Conservation (phyloP, 2,113 vertebrate genomes). For the Microtus oregoni region DNA sequence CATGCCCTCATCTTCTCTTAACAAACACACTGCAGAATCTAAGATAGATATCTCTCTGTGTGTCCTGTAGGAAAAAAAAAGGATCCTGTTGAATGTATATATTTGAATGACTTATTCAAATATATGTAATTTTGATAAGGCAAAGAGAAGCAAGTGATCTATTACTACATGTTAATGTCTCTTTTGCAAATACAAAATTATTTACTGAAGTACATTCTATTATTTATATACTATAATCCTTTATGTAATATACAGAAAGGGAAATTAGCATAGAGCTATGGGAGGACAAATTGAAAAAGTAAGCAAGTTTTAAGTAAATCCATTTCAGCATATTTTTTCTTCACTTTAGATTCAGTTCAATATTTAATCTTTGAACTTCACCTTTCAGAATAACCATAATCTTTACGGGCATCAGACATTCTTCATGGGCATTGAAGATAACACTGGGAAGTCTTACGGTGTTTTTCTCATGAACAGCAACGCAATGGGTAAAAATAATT, state of each 20-base stretch:
- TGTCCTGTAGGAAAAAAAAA: neutral
- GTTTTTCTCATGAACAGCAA: conserved; percentile 98
- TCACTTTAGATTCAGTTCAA: neutral
- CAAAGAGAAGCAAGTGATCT: neutral
- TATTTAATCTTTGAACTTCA: conserved; percentile 28
- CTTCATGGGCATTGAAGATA: conserved; percentile 94
- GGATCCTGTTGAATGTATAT: neutral
- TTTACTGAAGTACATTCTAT: neutral
- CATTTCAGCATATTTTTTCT: neutral
- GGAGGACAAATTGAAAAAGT: neutral
- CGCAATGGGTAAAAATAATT: conserved; percentile 93
- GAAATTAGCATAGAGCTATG: neutral
- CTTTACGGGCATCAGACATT: conserved; percentile 96
- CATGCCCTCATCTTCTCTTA: neutral
- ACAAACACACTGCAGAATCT: neutral
- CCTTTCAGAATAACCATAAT: conserved; percentile 89
- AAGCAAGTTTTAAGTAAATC: neutral
- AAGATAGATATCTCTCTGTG: neutral
- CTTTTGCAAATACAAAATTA: neutral
- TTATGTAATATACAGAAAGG: neutral
- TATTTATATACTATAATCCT: neutral
- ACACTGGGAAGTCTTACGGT: conserved; percentile 93
- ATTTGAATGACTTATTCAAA: neutral
- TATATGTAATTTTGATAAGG: neutral
- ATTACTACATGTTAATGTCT: neutral